A percentile compares a stretch with the other conserved stretches of the same genome.
Evolutionary conservation across 2,797 vertebrate species (phyloP).

Genomic region (Tokudaia muenninki): DNA sequence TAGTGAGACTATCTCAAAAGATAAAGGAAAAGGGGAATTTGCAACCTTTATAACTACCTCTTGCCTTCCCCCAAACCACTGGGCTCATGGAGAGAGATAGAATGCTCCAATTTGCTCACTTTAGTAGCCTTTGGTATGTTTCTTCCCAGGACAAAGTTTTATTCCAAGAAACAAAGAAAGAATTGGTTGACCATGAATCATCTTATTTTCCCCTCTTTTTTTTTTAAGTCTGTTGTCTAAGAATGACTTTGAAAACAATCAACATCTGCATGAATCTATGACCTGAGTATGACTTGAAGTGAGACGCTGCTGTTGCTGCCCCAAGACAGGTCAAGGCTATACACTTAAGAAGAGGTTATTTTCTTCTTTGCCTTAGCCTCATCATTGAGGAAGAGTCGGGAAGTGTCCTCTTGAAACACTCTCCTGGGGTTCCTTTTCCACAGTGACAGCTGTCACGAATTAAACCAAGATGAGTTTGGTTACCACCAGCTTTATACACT

Average conservation of each 20-base stretch:
- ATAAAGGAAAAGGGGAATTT: neutral
- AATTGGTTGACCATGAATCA: neutral
- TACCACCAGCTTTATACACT: neutral
- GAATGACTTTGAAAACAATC: neutral
- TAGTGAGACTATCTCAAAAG: neutral
- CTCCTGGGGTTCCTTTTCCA: conserved; percentile 33
- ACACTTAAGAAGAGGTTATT: conserved; percentile 58
- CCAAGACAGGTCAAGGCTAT: conserved; percentile 50
- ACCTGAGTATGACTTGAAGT: neutral
- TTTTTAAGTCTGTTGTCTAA: conserved; percentile 19
- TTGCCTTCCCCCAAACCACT: neutral
- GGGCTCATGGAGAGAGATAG: neutral
- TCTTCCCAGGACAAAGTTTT: conserved; percentile 11
- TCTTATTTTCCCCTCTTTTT: neutral
- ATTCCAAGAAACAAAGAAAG: conserved; percentile 25
- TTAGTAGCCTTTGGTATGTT: neutral
- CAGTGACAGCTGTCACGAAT: neutral
- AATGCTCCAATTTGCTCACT: neutral
- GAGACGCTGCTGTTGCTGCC: neutral
- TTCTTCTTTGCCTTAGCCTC: conserved; percentile 49
- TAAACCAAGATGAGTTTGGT: neutral
- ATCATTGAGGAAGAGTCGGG: neutral
- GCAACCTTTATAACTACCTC: neutral
- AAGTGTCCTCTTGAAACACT: neutral
- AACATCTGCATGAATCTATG: neutral